Evolutionary conservation across 2,888 invertebrate genomes (phyloP).

Genomic region (Sphaerolaimus hirsutus): DNA sequence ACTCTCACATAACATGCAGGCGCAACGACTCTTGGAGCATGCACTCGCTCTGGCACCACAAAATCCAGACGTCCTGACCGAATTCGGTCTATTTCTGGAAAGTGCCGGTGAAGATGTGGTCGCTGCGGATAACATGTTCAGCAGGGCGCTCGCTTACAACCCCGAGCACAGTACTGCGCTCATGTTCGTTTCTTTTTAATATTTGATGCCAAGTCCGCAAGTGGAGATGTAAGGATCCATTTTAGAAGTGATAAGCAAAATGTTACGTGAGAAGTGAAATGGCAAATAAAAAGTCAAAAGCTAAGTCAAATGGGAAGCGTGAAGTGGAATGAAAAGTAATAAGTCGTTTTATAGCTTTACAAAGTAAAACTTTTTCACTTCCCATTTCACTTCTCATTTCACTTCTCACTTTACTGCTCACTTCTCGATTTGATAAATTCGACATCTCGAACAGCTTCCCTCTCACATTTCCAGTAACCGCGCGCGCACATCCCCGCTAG

Average conservation of each 20-base stretch:
- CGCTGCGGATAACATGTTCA: constrained; percentile 64
- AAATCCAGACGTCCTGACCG: constrained; percentile 68
- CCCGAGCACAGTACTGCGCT: constrained; percentile 42
- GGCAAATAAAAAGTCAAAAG: no score
- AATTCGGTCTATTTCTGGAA: constrained; percentile 56
- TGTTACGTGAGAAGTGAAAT: no score
- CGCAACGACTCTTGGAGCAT: constrained; percentile 39
- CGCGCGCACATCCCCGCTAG: constrained; percentile 58
- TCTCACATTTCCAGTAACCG: constrained; percentile 40
- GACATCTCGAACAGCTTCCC: no score
- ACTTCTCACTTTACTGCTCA: no score
- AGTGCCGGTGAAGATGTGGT: constrained; percentile 45
- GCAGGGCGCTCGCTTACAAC: constrained; percentile 51
- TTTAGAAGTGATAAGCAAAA: no score
- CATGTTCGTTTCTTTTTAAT: constrained; percentile 8
- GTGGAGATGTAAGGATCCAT: background rate
- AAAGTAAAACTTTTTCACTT: no score
- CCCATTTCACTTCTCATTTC: no score
- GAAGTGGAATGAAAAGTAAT: no score
- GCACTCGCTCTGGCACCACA: constrained; percentile 68
- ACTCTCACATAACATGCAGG: no score
- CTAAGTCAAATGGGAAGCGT: no score
- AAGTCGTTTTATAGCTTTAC: no score
- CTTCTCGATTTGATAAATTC: no score
- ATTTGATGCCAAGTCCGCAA: background rate